phyloP scores from a whole-genome alignment of 2,113 vertebrate genomes.

The Eurypyga helias region DNA sequence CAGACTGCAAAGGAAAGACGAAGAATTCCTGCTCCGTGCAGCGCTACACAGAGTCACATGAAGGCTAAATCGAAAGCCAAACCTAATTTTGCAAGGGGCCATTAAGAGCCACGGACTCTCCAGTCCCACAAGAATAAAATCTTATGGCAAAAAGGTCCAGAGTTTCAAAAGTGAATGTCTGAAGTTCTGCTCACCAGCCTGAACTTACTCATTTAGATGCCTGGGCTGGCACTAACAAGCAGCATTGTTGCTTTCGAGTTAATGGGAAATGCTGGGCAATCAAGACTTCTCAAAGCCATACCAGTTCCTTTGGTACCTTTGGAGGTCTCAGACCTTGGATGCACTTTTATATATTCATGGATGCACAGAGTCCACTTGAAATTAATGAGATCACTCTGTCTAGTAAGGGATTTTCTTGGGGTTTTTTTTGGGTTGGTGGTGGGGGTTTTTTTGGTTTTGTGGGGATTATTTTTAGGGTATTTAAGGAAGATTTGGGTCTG shows the following conservation, averaged over 20 bases:
- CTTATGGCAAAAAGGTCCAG: background rate
- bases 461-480: background rate
- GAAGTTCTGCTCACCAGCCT: background rate
- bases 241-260: background rate
- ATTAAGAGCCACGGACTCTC: background rate
- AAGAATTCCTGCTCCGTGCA: slow-evolving; percentile 24
- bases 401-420: background rate
- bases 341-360: background rate
- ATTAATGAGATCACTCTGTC: background rate
- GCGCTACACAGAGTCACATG: background rate
- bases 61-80: slow-evolving; percentile 51
- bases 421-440: no score
- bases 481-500: background rate
- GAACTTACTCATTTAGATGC: background rate
- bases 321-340: background rate
- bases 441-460: no score
- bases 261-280: background rate
- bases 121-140: background rate
- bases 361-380: background rate
- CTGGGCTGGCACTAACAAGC: background rate
- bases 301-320: background rate
- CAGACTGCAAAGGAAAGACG: slow-evolving; percentile 47
- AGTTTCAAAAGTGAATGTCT: background rate
- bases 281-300: background rate
- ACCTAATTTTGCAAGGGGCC: slow-evolving; percentile 43